Evolutionary conservation across 2,797 vertebrate genomes (phyloP).

Genomic region (Tachyglossus aculeatus): DNA sequence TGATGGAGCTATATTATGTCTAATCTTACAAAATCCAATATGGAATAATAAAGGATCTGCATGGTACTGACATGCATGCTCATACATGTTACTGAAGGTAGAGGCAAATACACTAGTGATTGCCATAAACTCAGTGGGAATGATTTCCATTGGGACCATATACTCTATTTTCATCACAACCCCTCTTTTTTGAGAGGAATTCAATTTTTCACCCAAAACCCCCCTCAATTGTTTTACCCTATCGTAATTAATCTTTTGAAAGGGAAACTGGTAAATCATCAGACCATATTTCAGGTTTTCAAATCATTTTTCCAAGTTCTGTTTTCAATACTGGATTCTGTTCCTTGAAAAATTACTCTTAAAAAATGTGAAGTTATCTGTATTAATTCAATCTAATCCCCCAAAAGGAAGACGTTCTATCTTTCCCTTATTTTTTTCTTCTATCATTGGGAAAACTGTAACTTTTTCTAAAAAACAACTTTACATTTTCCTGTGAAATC

Average conservation of each 20-base stretch:
- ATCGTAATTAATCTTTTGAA: neutral
- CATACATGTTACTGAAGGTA: too few species aligned
- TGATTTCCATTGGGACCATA: too few species aligned
- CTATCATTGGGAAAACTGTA: too few species aligned
- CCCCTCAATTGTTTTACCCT: neutral
- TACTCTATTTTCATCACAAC: neutral
- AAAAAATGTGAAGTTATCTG: too few species aligned
- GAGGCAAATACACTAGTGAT: too few species aligned
- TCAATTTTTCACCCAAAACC: neutral
- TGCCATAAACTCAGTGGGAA: too few species aligned
- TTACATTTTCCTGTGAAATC: too few species aligned
- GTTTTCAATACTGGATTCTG: neutral
- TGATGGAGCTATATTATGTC: neutral
- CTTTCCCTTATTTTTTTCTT: too few species aligned
- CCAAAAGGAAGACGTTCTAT: too few species aligned
- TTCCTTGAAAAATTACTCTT: neutral
- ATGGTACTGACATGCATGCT: neutral
- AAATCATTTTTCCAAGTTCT: neutral
- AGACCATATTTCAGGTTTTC: neutral
- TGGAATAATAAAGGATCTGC: neutral
- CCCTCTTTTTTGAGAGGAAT: neutral
- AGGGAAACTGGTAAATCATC: neutral
- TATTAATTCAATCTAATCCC: too few species aligned
- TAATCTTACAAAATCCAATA: neutral
- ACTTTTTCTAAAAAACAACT: too few species aligned